phyloP scores from a whole-genome alignment of 2,797 vertebrate species.

The Momotus momota region DNA sequence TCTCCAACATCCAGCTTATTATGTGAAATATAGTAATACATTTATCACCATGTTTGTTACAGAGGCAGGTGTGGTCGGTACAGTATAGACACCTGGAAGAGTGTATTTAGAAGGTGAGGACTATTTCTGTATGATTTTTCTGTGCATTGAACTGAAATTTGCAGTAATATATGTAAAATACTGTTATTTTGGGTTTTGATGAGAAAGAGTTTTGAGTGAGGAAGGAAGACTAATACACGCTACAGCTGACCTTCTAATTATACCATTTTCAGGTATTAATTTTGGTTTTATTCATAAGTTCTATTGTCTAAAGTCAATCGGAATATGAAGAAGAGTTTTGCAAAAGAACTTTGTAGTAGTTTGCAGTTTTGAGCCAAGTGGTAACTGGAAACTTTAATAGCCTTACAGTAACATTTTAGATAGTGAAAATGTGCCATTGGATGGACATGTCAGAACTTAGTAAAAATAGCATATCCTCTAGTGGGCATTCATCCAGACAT shows the following conservation, averaged over 20 bases:
- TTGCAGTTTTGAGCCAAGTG: not conserved
- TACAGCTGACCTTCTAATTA: not conserved
- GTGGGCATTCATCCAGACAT: slow-evolving; percentile 37
- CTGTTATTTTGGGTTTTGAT: not conserved
- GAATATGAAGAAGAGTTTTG: not conserved
- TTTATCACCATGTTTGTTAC: not conserved
- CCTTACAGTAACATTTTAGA: not conserved
- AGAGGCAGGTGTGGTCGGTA: not conserved
- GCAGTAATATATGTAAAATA: not conserved
- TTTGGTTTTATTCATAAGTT: not conserved
- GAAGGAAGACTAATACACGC: not conserved
- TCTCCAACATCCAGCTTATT: not conserved
- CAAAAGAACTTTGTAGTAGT: not conserved
- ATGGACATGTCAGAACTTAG: slow-evolving; percentile 24
- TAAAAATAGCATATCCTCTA: slow-evolving; percentile 17
- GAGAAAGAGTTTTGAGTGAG: not conserved
- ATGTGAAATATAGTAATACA: not conserved
- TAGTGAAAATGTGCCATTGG: slow-evolving; percentile 7
- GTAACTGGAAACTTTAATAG: not conserved
- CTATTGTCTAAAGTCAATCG: not conserved
- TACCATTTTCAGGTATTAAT: not conserved
- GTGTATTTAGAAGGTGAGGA: not conserved
- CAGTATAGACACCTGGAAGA: not conserved
- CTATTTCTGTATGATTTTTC: not conserved
- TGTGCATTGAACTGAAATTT: not conserved